Conservation (phyloP, 1,140 invertebrate genomes). For the Lepidostoma basale region DNA sequence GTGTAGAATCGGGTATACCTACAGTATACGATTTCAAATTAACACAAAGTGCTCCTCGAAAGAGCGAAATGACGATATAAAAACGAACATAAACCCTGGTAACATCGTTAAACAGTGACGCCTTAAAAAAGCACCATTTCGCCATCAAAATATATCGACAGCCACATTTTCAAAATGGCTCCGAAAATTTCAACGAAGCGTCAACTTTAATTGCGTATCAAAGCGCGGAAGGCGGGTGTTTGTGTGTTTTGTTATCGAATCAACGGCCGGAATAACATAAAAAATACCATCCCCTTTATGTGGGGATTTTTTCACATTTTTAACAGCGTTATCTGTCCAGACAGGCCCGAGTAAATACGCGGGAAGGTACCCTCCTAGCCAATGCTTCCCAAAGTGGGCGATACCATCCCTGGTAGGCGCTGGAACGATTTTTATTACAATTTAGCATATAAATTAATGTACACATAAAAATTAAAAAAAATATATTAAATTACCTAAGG, state of each 20-base stretch:
- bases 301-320: background rate
- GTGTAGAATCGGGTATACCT: no score
- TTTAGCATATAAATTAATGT: no score
- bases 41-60: no score
- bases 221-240: slow-evolving; percentile 4
- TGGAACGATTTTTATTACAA: no score
- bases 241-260: slow-evolving; percentile 18
- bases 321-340: slow-evolving; percentile 4
- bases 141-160: slow-evolving; percentile 3
- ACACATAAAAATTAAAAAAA: no score
- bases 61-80: slow-evolving; percentile 1
- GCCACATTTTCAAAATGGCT: background rate
- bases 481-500: no score
- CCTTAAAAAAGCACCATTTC: background rate
- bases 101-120: background rate
- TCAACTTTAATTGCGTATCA: slow-evolving; percentile 17
- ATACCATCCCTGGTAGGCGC: no score
- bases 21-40: no score
- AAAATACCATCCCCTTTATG: slow-evolving; percentile 12
- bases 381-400: no score
- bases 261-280: slow-evolving; percentile 3
- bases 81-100: background rate
- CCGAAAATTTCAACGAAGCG: background rate
- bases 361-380: no score
- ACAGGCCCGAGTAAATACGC: background rate